Evolutionary conservation across 2,888 invertebrate species (phyloP).

Genomic region (Chaetoderma sp.): DNA sequence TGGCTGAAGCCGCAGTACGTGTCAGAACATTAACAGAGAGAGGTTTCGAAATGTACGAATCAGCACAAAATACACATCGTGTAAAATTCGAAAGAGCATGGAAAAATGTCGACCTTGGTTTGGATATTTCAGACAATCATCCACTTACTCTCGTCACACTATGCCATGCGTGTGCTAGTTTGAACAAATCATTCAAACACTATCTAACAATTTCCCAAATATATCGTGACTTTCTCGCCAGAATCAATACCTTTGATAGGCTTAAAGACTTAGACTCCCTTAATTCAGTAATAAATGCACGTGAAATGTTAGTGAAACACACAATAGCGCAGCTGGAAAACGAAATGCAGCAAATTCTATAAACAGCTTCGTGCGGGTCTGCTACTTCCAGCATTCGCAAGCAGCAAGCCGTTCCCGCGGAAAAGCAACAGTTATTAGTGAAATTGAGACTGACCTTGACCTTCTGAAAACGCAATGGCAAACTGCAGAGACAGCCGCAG

Average conservation of each 20-base stretch:
- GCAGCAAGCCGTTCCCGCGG: not conserved
- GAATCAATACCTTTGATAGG: not conserved
- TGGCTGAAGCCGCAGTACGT: not conserved
- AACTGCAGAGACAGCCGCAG: not conserved
- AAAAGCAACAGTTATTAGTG: constrained; percentile 4
- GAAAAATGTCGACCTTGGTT: not conserved
- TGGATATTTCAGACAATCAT: not conserved
- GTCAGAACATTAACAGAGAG: not conserved
- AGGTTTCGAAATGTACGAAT: not conserved
- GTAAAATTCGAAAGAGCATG: not conserved
- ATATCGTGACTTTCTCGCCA: not conserved
- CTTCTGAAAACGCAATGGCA: not conserved
- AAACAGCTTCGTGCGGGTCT: not conserved
- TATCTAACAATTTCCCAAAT: not conserved
- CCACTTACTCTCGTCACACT: not conserved
- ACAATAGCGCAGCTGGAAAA: not conserved
- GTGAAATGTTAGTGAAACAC: not conserved
- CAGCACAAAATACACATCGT: not conserved
- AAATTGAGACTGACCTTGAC: not conserved
- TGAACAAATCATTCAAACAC: not conserved
- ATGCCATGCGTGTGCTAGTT: not conserved
- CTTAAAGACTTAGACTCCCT: not conserved
- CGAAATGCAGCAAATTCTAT: not conserved
- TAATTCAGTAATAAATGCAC: not conserved
- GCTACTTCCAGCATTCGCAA: not conserved